Conservation (phyloP, 1,140 invertebrate genomes). For the Drosophila sechellia region DNA sequence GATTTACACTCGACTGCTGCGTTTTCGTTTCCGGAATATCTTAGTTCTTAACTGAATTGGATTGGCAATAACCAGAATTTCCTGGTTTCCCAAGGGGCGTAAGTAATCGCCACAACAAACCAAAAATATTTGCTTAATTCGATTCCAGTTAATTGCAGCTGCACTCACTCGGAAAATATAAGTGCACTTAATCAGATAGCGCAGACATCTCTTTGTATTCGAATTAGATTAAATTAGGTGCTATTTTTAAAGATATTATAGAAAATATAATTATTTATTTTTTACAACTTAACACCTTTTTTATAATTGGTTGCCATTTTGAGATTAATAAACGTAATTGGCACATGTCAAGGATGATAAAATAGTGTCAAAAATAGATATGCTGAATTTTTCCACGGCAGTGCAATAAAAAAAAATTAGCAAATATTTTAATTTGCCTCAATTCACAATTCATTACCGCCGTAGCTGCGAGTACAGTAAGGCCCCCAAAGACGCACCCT, state of each 20-base stretch:
- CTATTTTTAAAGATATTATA: neutral
- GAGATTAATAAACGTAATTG: neutral
- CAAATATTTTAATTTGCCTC: neutral
- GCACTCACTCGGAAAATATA: neutral
- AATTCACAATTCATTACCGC: neutral
- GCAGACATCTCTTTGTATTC: neutral
- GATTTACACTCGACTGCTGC: slow-evolving; percentile 14
- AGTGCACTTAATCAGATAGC: neutral
- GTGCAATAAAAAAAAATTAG: slow-evolving; percentile 10
- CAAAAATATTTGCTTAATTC: slow-evolving; percentile 33
- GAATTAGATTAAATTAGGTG: neutral
- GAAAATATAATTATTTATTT: neutral
- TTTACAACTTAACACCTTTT: neutral
- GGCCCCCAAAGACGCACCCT: slow-evolving; percentile 11
- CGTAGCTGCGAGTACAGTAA: slow-evolving; percentile 4
- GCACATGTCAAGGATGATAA: slow-evolving; percentile 1
- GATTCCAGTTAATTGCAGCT: slow-evolving; percentile 22
- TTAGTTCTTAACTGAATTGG: neutral
- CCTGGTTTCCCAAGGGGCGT: neutral
- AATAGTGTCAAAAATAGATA: slow-evolving; percentile 12
- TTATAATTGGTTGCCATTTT: neutral
- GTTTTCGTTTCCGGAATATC: neutral
- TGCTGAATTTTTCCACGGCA: slow-evolving; percentile 13
- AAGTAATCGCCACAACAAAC: slow-evolving; percentile 26
- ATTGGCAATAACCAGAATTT: slow-evolving; percentile 17